These are phyloP conservation scores for Pachycephus smyrnensis DNA, from an alignment of 2,888 invertebrate species.

Conservation along the genomic window DNA sequence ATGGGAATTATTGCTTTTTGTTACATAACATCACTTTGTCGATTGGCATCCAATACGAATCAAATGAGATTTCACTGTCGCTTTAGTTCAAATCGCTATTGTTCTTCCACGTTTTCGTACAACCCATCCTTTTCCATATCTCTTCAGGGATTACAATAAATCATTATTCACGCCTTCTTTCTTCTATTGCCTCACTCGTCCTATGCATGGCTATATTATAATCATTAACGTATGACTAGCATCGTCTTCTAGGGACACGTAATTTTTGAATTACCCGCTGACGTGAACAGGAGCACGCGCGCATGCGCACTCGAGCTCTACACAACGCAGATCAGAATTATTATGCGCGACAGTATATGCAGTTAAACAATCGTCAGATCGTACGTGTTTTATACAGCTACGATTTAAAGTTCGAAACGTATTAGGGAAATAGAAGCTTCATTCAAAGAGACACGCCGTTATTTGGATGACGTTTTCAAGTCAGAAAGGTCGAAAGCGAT, in stretches of 20 bases:
- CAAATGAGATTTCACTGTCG: not conserved
- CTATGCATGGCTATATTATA: not conserved
- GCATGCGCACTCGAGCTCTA: not conserved
- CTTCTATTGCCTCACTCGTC: not conserved
- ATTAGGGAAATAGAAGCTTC: slow-evolving; percentile 36
- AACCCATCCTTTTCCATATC: not conserved
- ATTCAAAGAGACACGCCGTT: not conserved
- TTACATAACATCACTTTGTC: slow-evolving; percentile 11
- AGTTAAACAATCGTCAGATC: slow-evolving; percentile 52
- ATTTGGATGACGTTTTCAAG: not conserved
- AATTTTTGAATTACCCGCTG: not conserved
- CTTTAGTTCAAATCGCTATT: not conserved
- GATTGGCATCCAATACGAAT: not conserved
- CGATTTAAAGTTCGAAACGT: slow-evolving; percentile 26
- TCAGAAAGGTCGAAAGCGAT: slow-evolving; percentile 4
- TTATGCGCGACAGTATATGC: slow-evolving; percentile 48
- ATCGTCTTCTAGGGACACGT: not conserved
- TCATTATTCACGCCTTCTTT: not conserved
- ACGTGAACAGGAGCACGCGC: not conserved
- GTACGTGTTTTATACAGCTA: slow-evolving; percentile 14
- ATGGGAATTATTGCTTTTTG: slow-evolving; percentile 43
- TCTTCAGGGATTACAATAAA: not conserved
- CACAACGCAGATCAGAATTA: not conserved
- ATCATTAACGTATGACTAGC: not conserved
- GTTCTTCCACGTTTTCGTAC: not conserved